A percentile compares a stretch with the other conserved stretches of the same genome.
Evolutionary conservation across 2,888 invertebrate species (phyloP).

Genomic region (Ichneumon xanthorius): DNA sequence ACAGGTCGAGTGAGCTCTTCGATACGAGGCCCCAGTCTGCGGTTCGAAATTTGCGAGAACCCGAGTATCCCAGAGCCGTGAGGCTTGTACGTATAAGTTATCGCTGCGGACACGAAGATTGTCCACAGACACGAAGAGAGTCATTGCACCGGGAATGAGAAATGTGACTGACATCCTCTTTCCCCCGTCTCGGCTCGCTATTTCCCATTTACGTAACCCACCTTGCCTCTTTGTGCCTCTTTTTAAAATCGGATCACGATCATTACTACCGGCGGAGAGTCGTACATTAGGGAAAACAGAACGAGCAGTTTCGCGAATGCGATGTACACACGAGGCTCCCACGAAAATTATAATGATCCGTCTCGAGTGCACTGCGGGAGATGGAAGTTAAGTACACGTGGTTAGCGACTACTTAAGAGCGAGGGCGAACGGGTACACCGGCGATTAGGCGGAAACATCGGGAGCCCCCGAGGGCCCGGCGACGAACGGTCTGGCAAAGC

Average conservation of each 20-base stretch:
- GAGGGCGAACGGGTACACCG: conserved; percentile 49
- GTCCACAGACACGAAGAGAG: conserved; percentile 59
- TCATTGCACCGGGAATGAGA: conserved; percentile 23
- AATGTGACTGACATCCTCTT: neutral
- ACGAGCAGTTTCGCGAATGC: conserved; percentile 47
- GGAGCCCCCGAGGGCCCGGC: conserved; percentile 69
- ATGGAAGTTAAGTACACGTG: conserved; percentile 69
- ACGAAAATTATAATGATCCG: conserved; percentile 68
- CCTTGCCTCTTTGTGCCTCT: neutral
- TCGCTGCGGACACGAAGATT: conserved; percentile 59
- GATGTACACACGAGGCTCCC: conserved; percentile 40
- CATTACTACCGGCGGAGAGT: neutral
- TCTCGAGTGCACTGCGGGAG: conserved; percentile 49
- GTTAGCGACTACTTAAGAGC: conserved; percentile 70
- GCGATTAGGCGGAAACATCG: conserved; percentile 65
- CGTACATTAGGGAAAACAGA: neutral
- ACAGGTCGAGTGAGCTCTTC: neutral
- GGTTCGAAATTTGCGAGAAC: neutral
- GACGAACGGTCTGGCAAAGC: conserved; percentile 75
- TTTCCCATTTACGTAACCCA: neutral
- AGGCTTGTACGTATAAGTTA: conserved; percentile 59
- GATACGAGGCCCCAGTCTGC: neutral
- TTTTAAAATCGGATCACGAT: neutral
- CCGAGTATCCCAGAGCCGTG: conserved; percentile 4
- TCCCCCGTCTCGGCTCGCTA: neutral